These are phyloP conservation scores for Thymelicus lineola DNA, from an alignment of 2,888 invertebrate species.

Conservation along the genomic window DNA sequence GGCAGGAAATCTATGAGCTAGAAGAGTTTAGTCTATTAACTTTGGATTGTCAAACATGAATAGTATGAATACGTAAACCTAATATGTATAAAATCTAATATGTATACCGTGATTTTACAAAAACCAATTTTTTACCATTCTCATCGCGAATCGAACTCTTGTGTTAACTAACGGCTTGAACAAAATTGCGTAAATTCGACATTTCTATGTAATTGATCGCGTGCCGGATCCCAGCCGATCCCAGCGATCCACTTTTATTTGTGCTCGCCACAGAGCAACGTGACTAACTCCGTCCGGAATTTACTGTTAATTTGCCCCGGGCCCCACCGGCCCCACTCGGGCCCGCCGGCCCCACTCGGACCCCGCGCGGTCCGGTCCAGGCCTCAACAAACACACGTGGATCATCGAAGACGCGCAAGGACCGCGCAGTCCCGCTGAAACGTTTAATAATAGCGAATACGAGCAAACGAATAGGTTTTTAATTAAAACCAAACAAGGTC, in stretches of 20 bases:
- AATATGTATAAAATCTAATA: too few relatives aligned
- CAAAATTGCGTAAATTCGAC: conserved; percentile 3
- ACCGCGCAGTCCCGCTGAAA: neutral
- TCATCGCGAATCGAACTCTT: neutral
- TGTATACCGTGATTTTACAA: neutral
- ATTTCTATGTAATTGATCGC: conserved; percentile 5
- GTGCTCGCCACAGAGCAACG: neutral
- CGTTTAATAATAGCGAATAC: conserved; percentile 24
- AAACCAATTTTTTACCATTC: conserved; percentile 3
- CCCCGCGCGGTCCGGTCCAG: neutral
- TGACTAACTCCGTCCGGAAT: conserved; percentile 2
- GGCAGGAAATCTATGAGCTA: too few relatives aligned
- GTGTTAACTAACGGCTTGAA: neutral
- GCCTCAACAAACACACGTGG: conserved; percentile 15
- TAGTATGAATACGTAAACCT: neutral
- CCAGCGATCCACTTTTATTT: neutral
- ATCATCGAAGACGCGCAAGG: conserved; percentile 1
- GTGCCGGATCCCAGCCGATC: neutral
- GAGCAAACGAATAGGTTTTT: conserved; percentile 31
- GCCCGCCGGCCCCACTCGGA: too few relatives aligned
- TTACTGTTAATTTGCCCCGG: conserved; percentile 12
- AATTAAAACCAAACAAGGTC: conserved; percentile 36
- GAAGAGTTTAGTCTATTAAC: too few relatives aligned
- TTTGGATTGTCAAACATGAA: neutral
- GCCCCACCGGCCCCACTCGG: neutral